Evolutionary conservation across 1,140 invertebrate species (phyloP), one percentile per base, ranked within the genome.

Genomic region (Periplaneta americana): DNA sequence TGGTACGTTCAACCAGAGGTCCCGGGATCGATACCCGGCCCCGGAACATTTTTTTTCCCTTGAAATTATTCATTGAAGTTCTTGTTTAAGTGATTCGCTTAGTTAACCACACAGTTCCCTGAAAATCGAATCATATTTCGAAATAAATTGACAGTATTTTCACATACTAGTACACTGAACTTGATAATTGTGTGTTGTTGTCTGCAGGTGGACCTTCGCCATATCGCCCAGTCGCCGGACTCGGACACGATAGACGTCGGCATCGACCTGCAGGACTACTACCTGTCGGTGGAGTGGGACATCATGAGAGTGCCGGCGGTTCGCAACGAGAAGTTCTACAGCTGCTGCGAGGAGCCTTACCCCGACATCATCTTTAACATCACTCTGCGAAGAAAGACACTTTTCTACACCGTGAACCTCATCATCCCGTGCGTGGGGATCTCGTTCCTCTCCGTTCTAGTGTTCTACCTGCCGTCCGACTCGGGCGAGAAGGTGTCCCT

Each of bases 321-420:
- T 80, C 91, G 96, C 82, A 96, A 96, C 86, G 96, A 97, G 85
- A 96, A 96, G 86, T 97, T 95, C 88, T 97, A 97, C 90, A 95
- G 93, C 85, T 97, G 96, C 88, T 97, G 96, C 88, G 94, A 96
- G 86, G 95, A 97, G 88, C 96, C 96, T 34, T 98, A 97, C 87
- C 95, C 96, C 77, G 96, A 99, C 89, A 98, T 99, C 86, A 98
- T 98, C 83, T 99, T 99, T 91, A 98, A 99, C 88, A 95, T 99
- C 84, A 98, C 97, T 36, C 91, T 99, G 80, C 91, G 99, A 82
- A 91, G 98, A 84, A 99, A 99, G 89, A 99, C 97, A 34, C 93
- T 99, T 33, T 99, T 99, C 90, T 99, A 99, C 91, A 98, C 98
- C 32, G 96, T 98, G 85, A 99, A 98, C 88, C 91, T 98, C 81